phyloP scores from a whole-genome alignment of 2,888 invertebrate species.

The Caenorhabditis sp. region DNA sequence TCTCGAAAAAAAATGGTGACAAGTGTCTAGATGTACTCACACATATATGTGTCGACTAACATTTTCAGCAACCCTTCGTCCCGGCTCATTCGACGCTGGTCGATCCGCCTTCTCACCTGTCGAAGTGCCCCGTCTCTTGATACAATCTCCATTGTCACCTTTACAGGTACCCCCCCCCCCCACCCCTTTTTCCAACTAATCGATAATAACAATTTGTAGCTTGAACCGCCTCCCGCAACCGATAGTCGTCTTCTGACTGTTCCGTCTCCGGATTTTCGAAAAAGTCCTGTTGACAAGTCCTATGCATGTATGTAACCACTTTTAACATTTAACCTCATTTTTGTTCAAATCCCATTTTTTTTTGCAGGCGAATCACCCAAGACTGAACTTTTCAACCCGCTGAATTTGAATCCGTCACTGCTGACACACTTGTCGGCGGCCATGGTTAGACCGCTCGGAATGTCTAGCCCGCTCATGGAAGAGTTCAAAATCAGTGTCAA shows the following conservation, averaged over 20 bases:
- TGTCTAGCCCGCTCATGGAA: conserved; percentile 24
- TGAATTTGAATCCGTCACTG: conserved; percentile 16
- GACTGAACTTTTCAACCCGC: conserved; percentile 16
- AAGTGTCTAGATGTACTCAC: too few species aligned
- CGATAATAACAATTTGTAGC: conserved; percentile 4
- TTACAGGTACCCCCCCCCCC: conserved; percentile 21
- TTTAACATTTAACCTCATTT: neutral
- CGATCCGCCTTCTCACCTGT: conserved; percentile 52
- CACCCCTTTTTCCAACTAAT: neutral
- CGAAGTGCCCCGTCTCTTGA: conserved; percentile 53
- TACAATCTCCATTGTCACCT: conserved; percentile 52
- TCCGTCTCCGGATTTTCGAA: conserved; percentile 53
- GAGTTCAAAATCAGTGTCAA: conserved; percentile 14
- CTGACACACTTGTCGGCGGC: conserved; percentile 38
- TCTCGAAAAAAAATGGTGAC: too few species aligned
- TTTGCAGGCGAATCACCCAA: conserved; percentile 46
- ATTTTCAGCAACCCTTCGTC: conserved; percentile 30
- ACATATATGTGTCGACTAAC: neutral
- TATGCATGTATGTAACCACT: conserved; percentile 27
- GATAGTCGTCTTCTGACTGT: conserved; percentile 54
- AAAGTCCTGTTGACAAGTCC: conserved; percentile 42
- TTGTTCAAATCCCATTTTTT: neutral
- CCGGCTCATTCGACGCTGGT: conserved; percentile 45
- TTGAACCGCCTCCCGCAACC: conserved; percentile 38
- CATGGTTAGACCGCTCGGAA: conserved; percentile 23